These are phyloP conservation scores for Pocillopora damicornis DNA, from an alignment of 64 coral and sea anemone genomes.

Conservation along the genomic window DNA sequence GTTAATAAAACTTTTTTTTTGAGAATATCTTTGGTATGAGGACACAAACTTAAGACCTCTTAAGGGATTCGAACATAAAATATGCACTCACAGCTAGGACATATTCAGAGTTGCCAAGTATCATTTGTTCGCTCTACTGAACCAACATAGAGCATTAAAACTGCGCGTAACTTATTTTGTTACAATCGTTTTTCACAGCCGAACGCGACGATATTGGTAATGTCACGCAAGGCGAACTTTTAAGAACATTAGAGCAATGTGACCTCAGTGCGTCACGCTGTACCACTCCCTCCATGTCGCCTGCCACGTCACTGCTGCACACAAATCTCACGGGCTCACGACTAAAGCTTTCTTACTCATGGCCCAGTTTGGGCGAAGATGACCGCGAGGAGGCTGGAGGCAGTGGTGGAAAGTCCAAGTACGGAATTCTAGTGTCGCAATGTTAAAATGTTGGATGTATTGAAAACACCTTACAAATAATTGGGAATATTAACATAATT, in stretches of 20 bases:
- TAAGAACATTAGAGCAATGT: slow-evolving; percentile 86
- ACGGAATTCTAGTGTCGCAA: slow-evolving; percentile 17
- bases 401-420: slow-evolving; percentile 26
- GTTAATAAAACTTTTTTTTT: too few relatives aligned
- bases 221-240: slow-evolving; percentile 79
- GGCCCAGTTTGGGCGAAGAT: slow-evolving; percentile 82
- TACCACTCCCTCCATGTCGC: slow-evolving; percentile 87
- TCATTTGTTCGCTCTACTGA: too few relatives aligned
- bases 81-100: too few relatives aligned
- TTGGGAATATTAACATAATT: background rate
- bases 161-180: background rate
- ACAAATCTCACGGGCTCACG: slow-evolving; percentile 84
- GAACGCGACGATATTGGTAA: slow-evolving; percentile 55
- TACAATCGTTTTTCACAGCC: background rate
- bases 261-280: slow-evolving; percentile 96
- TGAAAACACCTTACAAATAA: background rate
- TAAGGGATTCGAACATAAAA: too few relatives aligned
- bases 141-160: too few relatives aligned
- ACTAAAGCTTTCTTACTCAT: slow-evolving; percentile 80
- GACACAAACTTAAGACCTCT: too few relatives aligned
- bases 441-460: background rate
- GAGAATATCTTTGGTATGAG: too few relatives aligned
- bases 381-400: slow-evolving; percentile 61
- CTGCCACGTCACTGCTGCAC: slow-evolving; percentile 79
- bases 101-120: too few relatives aligned